Percentiles rank a stretch among this genome's conserved stretches.
phyloP scores from a whole-genome alignment of 2,888 invertebrate genomes.

The Cryptus armator region DNA sequence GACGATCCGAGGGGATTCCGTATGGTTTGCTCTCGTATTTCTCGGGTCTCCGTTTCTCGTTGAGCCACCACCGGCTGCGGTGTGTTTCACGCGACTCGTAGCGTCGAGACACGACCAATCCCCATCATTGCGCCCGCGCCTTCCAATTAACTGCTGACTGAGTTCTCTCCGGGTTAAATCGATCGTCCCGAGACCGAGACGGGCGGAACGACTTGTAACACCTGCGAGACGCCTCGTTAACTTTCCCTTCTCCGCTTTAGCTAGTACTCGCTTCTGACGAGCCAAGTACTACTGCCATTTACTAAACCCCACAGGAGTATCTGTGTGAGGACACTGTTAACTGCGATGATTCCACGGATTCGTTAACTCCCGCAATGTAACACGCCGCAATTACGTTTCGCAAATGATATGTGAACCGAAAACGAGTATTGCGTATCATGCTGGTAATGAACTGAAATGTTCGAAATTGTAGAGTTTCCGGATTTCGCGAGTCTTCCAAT shows the following conservation, averaged over 20 bases:
- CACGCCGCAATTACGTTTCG: neutral
- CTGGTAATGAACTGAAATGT: neutral
- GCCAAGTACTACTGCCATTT: conserved; percentile 17
- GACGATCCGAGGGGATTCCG: conserved; percentile 13
- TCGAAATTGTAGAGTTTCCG: neutral
- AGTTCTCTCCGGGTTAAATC: conserved; percentile 58
- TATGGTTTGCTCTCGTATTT: conserved; percentile 5
- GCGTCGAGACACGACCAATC: conserved; percentile 3
- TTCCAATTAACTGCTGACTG: conserved; percentile 64
- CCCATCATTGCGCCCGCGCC: conserved; percentile 15
- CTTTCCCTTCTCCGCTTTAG: conserved; percentile 37
- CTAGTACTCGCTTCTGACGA: neutral
- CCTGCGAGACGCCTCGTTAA: conserved; percentile 63
- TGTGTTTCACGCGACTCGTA: conserved; percentile 9
- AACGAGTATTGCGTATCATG: neutral
- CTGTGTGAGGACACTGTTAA: neutral
- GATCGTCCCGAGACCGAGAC: conserved; percentile 52
- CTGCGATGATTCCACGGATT: conserved; percentile 4
- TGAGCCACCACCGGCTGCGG: neutral
- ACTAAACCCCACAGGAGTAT: conserved; percentile 2
- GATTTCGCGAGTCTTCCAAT: neutral
- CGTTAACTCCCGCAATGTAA: neutral
- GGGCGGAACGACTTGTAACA: conserved; percentile 62
- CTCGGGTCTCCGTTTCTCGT: neutral
- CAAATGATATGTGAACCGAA: neutral